Conservation (phyloP, 2,888 invertebrate genomes). For the Mesochorus sp. region DNA sequence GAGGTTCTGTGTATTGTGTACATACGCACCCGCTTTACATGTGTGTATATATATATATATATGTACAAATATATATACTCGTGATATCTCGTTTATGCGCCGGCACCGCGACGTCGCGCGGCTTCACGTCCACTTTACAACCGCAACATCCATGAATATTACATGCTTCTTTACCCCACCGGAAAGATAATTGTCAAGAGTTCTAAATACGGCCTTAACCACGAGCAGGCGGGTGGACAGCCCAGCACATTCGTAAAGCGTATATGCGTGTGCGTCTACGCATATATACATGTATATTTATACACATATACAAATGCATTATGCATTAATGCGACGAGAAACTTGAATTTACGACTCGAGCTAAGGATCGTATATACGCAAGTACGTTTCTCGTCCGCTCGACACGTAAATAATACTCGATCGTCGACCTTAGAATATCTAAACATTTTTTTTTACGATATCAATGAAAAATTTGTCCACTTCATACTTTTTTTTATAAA, state of each 20-base stretch:
- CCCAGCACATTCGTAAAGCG: constrained; percentile 54
- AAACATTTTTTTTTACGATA: constrained; percentile 8
- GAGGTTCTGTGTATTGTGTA: constrained; percentile 71
- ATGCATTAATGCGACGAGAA: constrained; percentile 77
- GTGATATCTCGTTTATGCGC: constrained; percentile 24
- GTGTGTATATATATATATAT: constrained; percentile 4
- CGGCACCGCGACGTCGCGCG: constrained; percentile 34
- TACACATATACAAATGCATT: constrained; percentile 73
- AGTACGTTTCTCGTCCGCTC: constrained; percentile 30
- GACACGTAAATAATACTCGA: background rate
- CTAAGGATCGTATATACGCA: constrained; percentile 26
- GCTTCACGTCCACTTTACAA: constrained; percentile 73
- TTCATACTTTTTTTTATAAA: constrained; percentile 27
- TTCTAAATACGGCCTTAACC: constrained; percentile 76
- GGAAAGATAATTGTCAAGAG: constrained; percentile 82
- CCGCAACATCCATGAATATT: constrained; percentile 79
- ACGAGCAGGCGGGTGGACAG: constrained; percentile 46
- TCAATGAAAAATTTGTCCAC: constrained; percentile 31
- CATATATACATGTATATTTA: background rate
- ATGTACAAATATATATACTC: background rate
- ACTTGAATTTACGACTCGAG: constrained; percentile 75
- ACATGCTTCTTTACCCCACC: constrained; percentile 81
- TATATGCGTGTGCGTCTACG: background rate
- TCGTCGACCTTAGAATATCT: background rate
- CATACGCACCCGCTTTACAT: background rate